Percentiles rank a stretch among this genome's conserved stretches.
phyloP scores from a whole-genome alignment of 2,113 vertebrate species.

The Apistogramma diplotaenia region DNA sequence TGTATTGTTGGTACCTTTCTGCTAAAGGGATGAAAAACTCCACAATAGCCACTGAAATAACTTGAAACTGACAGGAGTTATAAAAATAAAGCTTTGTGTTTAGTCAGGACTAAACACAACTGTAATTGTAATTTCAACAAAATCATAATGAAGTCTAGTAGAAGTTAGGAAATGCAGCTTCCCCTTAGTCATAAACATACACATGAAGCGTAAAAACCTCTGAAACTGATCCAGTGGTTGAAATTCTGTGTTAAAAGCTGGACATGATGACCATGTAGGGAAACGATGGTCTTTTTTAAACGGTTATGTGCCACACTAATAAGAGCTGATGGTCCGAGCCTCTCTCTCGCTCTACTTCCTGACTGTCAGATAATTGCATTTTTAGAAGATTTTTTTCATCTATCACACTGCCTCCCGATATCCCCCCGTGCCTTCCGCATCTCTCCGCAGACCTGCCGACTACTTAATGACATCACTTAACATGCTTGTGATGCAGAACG shows the following conservation, averaged over 20 bases:
- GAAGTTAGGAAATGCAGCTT: neutral
- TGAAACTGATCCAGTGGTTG: too few relatives aligned
- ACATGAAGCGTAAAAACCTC: too few relatives aligned
- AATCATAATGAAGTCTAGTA: neutral
- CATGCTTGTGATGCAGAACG: neutral
- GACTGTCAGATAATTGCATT: neutral
- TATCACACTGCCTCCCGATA: neutral
- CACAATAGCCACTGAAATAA: too few relatives aligned
- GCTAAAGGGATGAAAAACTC: too few relatives aligned
- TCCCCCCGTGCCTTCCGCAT: neutral
- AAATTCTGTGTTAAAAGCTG: too few relatives aligned
- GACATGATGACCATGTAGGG: too few relatives aligned
- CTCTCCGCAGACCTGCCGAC: neutral
- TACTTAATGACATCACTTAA: neutral
- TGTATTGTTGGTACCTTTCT: too few relatives aligned
- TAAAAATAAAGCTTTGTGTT: too few relatives aligned
- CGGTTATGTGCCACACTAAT: neutral
- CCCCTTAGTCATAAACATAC: too few relatives aligned
- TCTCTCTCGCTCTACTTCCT: neutral
- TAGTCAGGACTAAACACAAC: too few relatives aligned
- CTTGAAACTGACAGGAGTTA: too few relatives aligned
- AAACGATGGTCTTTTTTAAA: too few relatives aligned
- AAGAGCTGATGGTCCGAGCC: neutral
- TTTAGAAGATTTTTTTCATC: neutral
- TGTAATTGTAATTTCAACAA: neutral